Evolutionary conservation across 2,113 vertebrate species (phyloP).

Genomic region (Willisornis vidua): DNA sequence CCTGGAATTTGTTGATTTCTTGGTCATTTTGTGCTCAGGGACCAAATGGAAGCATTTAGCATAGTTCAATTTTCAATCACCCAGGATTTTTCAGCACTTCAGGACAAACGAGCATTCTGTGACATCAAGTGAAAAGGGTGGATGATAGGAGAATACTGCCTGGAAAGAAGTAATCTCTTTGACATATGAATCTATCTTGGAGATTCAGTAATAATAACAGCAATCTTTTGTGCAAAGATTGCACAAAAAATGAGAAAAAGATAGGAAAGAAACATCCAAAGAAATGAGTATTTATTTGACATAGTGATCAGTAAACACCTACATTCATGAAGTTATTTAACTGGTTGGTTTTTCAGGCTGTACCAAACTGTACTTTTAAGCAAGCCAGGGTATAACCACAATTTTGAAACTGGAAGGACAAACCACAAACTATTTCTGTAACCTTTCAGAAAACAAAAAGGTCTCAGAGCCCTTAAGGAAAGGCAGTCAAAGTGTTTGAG

Average conservation of each 20-base stretch:
- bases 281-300: neutral
- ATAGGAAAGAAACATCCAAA: neutral
- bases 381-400: neutral
- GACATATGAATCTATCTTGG: neutral
- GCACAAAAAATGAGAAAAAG: neutral
- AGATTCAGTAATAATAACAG: neutral
- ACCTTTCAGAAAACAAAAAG: neutral
- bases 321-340: neutral
- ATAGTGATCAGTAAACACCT: neutral
- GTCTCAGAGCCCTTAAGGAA: neutral
- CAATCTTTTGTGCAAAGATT: neutral
- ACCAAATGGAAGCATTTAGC: neutral
- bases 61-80: neutral
- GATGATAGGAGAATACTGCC: neutral
- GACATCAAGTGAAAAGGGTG: neutral
- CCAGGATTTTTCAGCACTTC: neutral
- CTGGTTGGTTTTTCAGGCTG: neutral
- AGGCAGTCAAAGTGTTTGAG: neutral
- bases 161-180: neutral
- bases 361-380: neutral
- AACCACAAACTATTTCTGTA: neutral
- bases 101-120: rapidly evolving
- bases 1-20: neutral
- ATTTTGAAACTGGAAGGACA: neutral
- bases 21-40: neutral